phyloP scores from a whole-genome alignment of 1,140 invertebrate genomes.

The Brachionus paranguensis region DNA sequence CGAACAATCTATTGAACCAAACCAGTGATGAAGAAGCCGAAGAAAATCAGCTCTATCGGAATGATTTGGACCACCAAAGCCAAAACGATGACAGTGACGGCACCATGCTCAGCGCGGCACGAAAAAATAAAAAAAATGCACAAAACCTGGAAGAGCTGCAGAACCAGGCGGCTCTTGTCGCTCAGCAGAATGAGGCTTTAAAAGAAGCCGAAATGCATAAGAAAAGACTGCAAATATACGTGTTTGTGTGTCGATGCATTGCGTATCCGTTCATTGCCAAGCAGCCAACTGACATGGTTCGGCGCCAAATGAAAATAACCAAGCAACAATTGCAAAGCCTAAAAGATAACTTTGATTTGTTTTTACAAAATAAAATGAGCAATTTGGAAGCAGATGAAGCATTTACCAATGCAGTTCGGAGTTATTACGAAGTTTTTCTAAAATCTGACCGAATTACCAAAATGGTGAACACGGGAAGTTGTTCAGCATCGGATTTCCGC shows the following conservation, averaged over 20 bases:
- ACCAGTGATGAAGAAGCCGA: constrained; percentile 19
- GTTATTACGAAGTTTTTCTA: constrained; percentile 92
- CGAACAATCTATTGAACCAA: neutral
- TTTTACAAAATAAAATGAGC: constrained; percentile 75
- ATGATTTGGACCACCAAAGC: neutral
- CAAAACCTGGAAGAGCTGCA: neutral
- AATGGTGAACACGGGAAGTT: constrained; percentile 93
- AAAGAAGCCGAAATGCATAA: constrained; percentile 65
- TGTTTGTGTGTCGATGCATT: constrained; percentile 93
- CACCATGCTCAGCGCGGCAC: neutral
- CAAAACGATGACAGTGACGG: neutral
- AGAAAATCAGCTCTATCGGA: neutral
- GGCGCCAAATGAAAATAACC: constrained; percentile 70
- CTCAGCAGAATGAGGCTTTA: neutral
- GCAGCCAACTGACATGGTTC: constrained; percentile 92
- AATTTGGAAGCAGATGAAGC: constrained; percentile 93
- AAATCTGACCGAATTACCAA: constrained; percentile 87
- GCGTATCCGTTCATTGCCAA: constrained; percentile 99
- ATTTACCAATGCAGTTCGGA: constrained; percentile 95
- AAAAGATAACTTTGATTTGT: constrained; percentile 82
- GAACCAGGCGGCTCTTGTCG: neutral
- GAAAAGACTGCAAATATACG: constrained; percentile 86
- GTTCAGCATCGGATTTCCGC: constrained; percentile 93
- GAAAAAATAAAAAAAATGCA: neutral
- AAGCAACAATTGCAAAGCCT: constrained; percentile 92